Percentiles rank a stretch among this genome's conserved stretches.
phyloP scores from a whole-genome alignment of 2,888 invertebrate species.

The Heteromurus nitidus region DNA sequence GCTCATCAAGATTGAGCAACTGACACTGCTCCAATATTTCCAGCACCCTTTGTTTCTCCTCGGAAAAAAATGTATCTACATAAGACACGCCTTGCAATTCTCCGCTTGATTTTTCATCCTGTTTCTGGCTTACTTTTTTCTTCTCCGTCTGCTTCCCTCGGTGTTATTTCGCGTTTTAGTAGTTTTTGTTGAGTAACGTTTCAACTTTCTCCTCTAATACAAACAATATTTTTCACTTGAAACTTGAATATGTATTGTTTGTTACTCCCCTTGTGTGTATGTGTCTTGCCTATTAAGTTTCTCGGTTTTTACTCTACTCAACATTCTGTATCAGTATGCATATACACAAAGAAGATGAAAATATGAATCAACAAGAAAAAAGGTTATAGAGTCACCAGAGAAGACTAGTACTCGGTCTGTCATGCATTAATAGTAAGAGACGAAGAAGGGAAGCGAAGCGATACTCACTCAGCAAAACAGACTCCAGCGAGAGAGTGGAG shows the following conservation, averaged over 20 bases:
- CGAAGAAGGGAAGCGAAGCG: no score
- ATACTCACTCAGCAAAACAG: no score
- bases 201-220: conserved; percentile 5
- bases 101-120: conserved; percentile 9
- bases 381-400: neutral
- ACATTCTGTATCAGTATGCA: no score
- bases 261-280: neutral
- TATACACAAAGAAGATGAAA: conserved; percentile 5
- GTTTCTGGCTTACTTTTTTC: neutral
- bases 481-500: neutral
- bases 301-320: no score
- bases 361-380: conserved; percentile 25
- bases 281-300: no score
- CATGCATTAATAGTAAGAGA: conserved; percentile 19
- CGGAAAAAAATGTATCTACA: no score
- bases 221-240: conserved; percentile 11
- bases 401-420: neutral
- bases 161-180: conserved; percentile 10
- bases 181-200: conserved; percentile 13
- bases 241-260: neutral
- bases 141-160: neutral
- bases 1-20: conserved; percentile 15
- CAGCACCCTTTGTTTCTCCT: neutral
- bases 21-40: neutral
- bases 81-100: neutral